A percentile compares a stretch with the other conserved stretches of the same genome.
These are phyloP conservation scores for Cyprinodon diabolis DNA, from an alignment of 2,797 vertebrate species.

Conservation along the genomic window DNA sequence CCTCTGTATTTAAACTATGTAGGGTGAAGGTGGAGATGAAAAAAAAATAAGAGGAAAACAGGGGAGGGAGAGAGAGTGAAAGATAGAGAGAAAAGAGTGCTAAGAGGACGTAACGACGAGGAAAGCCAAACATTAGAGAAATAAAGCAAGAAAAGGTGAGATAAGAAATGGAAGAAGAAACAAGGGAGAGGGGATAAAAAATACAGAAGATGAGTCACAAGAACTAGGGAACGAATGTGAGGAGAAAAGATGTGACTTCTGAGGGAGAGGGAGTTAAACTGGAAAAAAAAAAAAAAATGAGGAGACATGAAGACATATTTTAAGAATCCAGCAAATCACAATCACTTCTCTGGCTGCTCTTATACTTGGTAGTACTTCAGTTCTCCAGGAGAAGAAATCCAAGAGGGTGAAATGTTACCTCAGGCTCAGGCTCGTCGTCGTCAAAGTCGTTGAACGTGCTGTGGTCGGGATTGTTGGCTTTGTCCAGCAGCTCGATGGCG, in stretches of 20 bases:
- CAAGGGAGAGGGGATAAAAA: conserved; percentile 31
- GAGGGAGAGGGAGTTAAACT: conserved; percentile 10
- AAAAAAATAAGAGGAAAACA: conserved; percentile 17
- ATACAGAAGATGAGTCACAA: conserved; percentile 51
- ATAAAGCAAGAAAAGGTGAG: conserved; percentile 8
- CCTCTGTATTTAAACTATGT: conserved; percentile 84
- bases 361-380: conserved; percentile 4
- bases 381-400: not conserved
- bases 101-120: conserved; percentile 37
- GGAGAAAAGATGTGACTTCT: conserved; percentile 15
- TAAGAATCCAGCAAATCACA: conserved; percentile 26
- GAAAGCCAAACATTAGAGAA: conserved; percentile 6
- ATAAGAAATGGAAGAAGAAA: conserved; percentile 2
- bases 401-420: conserved; percentile 77
- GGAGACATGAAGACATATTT: conserved; percentile 28
- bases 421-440: conserved; percentile 91
- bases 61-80: conserved; percentile 13
- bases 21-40: conserved; percentile 48
- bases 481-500: conserved; percentile 97
- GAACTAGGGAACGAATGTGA: conserved; percentile 19
- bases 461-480: conserved; percentile 97
- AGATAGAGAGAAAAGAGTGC: conserved; percentile 38
- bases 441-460: conserved; percentile 93
- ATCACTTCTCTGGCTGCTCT: conserved; percentile 13
- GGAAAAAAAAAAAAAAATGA: conserved; percentile 16